phyloP scores from a whole-genome alignment of 1,140 invertebrate genomes.

The Drosophila grimshawi region DNA sequence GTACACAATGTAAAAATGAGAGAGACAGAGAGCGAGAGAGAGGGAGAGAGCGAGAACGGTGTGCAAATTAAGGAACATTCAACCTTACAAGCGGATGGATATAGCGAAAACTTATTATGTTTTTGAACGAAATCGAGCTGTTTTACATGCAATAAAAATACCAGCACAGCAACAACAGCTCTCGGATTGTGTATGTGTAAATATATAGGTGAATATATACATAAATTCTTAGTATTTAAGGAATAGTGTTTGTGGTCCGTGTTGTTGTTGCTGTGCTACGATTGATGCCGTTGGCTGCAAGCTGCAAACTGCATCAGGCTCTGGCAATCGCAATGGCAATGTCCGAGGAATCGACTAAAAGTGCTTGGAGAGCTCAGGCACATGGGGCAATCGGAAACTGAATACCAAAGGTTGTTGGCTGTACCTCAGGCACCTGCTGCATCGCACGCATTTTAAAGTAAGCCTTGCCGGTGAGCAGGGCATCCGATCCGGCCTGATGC shows the following conservation, averaged over 20 bases:
- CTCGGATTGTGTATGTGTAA: background rate
- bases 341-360: constrained; percentile 41
- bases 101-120: constrained; percentile 2
- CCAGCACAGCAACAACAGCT: background rate
- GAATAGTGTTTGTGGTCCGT: background rate
- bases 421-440: background rate
- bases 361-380: constrained; percentile 68
- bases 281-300: constrained; percentile 11
- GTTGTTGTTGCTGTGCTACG: constrained; percentile 24
- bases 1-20: constrained; percentile 21
- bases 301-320: constrained; percentile 13
- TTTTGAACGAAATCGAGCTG: constrained; percentile 18
- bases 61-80: constrained; percentile 8
- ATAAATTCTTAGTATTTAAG: background rate
- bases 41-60: background rate
- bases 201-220: background rate
- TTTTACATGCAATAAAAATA: constrained; percentile 1
- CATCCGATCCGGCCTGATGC: constrained; percentile 99
- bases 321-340: no score
- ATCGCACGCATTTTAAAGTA: constrained; percentile 99
- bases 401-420: constrained; percentile 72
- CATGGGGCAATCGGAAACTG: constrained; percentile 63
- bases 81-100: constrained; percentile 8
- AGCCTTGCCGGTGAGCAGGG: constrained; percentile 97
- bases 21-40: background rate